Evolutionary conservation across 2,113 vertebrate genomes (phyloP).

Genomic region (Phylloscopus trochilus): DNA sequence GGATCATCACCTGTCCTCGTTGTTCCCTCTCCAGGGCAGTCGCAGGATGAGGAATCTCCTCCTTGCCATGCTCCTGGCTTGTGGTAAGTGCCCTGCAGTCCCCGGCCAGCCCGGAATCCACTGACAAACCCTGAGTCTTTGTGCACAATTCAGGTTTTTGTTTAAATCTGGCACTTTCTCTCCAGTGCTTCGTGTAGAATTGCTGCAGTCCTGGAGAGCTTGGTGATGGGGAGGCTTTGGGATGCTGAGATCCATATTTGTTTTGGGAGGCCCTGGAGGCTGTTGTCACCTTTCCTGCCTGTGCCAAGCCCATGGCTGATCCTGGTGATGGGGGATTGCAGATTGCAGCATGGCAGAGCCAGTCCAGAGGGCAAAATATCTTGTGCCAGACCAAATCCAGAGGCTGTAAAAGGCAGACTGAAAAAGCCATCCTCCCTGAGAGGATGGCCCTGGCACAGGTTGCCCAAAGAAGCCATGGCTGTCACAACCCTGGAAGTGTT

Average conservation of each 20-base stretch:
- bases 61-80: not conserved
- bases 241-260: not conserved
- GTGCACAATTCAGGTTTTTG: not conserved
- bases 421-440: not conserved
- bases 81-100: not conserved
- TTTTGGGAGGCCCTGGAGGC: not conserved
- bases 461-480: not conserved
- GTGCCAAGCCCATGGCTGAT: not conserved
- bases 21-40: not conserved
- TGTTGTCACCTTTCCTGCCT: not conserved
- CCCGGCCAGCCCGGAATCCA: not conserved
- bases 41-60: slow-evolving; percentile 45
- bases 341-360: not conserved
- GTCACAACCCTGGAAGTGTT: not conserved
- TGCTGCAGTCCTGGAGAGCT: not conserved
- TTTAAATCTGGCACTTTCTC: not conserved
- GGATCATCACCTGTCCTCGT: accelerated
- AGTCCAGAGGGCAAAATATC: not conserved
- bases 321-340: not conserved
- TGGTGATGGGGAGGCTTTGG: not conserved
- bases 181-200: accelerated
- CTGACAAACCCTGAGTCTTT: accelerated
- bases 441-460: not conserved
- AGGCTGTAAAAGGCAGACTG: not conserved
- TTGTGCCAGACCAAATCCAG: not conserved